These are phyloP conservation scores for Alca torda DNA, from an alignment of 2,797 vertebrate genomes.

Conservation along the genomic window DNA sequence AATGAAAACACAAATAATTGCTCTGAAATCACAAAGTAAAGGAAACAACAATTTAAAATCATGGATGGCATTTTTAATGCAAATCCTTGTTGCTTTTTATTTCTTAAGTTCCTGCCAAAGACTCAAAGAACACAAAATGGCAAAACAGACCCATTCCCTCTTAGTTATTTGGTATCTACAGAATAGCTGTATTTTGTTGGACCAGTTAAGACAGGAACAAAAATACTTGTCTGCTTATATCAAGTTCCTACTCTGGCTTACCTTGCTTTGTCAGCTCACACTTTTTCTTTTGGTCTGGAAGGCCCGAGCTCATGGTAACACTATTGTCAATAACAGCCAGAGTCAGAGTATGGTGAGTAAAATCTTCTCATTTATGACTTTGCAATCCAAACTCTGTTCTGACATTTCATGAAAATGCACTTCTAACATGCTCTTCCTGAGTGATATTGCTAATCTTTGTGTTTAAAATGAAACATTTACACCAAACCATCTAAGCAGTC, in stretches of 20 bases:
- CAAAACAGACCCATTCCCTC: conserved; percentile 32
- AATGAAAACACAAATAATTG: neutral
- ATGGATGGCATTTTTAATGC: neutral
- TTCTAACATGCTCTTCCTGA: conserved; percentile 15
- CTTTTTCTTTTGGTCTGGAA: neutral
- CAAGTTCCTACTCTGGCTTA: conserved; percentile 42
- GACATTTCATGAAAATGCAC: conserved; percentile 26
- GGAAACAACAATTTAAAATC: neutral
- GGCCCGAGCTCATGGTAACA: neutral
- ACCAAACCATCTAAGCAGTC: conserved; percentile 47
- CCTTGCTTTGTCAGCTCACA: conserved; percentile 32
- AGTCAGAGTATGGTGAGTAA: neutral
- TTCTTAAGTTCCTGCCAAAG: conserved; percentile 15
- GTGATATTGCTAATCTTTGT: conserved; percentile 33
- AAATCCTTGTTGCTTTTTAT: neutral
- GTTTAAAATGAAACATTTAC: conserved; percentile 54
- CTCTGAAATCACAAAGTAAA: neutral
- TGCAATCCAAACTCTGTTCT: neutral
- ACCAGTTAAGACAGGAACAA: conserved; percentile 28
- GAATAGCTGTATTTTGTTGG: neutral
- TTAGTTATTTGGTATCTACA: neutral
- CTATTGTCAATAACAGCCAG: neutral
- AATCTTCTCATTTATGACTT: conserved; percentile 24
- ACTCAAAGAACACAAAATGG: neutral
- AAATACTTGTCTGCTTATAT: conserved; percentile 10